phyloP scores from a whole-genome alignment of 2,888 invertebrate species.

The Idaea dimidiata region DNA sequence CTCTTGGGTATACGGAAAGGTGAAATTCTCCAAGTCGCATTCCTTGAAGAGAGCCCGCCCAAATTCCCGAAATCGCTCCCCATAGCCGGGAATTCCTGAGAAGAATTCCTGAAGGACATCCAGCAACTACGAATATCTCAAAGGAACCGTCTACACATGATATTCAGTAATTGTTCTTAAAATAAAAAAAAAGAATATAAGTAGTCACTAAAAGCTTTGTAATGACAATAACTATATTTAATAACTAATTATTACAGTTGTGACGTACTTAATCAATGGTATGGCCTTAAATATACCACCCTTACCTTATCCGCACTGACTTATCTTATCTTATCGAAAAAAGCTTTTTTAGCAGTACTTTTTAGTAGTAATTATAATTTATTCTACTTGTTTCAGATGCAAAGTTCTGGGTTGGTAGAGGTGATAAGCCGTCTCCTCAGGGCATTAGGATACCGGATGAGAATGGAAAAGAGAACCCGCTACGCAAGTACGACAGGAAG shows the following conservation, averaged over 20 bases:
- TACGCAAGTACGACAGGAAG: slow-evolving; percentile 91
- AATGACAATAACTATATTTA: too few species aligned
- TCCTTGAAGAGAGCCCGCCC: background rate
- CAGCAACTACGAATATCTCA: background rate
- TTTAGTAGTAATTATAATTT: background rate
- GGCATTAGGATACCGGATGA: slow-evolving; percentile 94
- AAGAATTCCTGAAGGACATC: background rate
- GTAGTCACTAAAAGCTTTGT: background rate
- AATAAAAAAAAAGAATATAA: background rate
- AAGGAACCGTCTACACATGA: background rate
- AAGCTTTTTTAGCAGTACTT: too few species aligned
- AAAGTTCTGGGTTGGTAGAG: slow-evolving; percentile 95
- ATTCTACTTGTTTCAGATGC: slow-evolving; percentile 83
- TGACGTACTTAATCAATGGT: too few species aligned
- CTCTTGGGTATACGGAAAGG: background rate
- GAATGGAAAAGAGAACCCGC: slow-evolving; percentile 90
- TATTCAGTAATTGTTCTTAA: background rate
- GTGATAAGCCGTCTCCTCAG: slow-evolving; percentile 89
- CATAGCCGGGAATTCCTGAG: background rate
- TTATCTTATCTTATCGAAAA: too few species aligned
- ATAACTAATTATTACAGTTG: too few species aligned
- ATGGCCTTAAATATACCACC: too few species aligned
- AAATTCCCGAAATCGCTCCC: background rate
- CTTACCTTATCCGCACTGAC: too few species aligned
- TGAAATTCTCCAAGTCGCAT: background rate